phyloP scores from a whole-genome alignment of 2,888 invertebrate species.

The Syrista parreyssii region DNA sequence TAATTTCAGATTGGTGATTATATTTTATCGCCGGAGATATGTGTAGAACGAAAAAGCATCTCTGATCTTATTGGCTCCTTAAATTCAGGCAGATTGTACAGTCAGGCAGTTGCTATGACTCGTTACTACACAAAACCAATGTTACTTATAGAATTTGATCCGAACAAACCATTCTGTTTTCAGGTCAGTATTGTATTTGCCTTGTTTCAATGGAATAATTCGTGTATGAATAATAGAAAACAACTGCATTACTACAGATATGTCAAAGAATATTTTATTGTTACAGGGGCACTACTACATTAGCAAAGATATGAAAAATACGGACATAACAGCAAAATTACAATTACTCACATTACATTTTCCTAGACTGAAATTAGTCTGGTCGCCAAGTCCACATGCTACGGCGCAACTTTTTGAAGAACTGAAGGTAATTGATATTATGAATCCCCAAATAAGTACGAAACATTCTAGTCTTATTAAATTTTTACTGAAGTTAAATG shows the following conservation, averaged over 20 bases:
- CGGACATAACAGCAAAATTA: slow-evolving; percentile 86
- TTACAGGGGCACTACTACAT: slow-evolving; percentile 83
- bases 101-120: slow-evolving; percentile 95
- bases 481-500: not conserved
- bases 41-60: slow-evolving; percentile 96
- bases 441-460: not conserved
- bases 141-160: slow-evolving; percentile 95
- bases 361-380: slow-evolving; percentile 90
- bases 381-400: slow-evolving; percentile 97
- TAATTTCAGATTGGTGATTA: slow-evolving; percentile 90
- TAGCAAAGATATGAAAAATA: slow-evolving; percentile 79
- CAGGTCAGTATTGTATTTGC: slow-evolving; percentile 71
- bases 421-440: slow-evolving; percentile 75
- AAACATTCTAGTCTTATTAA: slow-evolving; percentile 12
- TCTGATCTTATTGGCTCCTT: slow-evolving; percentile 96
- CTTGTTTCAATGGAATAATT: not conserved
- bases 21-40: slow-evolving; percentile 94
- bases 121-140: slow-evolving; percentile 89
- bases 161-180: slow-evolving; percentile 89
- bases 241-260: not conserved
- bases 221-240: slow-evolving; percentile 1
- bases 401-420: slow-evolving; percentile 97
- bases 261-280: slow-evolving; percentile 15
- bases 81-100: slow-evolving; percentile 93
- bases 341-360: slow-evolving; percentile 95